Percentiles rank a stretch among this genome's conserved stretches.
phyloP scores from a whole-genome alignment of 2,113 vertebrate species.

The Colius striatus region DNA sequence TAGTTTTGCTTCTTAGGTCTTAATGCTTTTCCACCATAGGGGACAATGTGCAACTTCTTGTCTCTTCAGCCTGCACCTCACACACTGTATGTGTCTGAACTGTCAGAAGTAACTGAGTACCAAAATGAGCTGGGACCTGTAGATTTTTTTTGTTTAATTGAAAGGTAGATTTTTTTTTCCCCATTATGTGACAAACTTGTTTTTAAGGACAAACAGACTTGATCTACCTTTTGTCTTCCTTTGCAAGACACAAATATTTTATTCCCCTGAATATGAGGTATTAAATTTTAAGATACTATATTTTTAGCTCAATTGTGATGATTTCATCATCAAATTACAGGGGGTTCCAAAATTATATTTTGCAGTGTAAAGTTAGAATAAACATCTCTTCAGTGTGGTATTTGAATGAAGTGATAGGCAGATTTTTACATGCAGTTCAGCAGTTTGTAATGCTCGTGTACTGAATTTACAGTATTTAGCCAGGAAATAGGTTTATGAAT shows the following conservation, averaged over 20 bases:
- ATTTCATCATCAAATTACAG: not conserved
- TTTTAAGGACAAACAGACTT: not conserved
- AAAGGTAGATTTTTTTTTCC: not conserved
- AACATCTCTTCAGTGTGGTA: not conserved
- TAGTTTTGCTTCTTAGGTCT: not conserved
- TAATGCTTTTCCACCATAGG: not conserved
- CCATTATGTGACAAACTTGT: not conserved
- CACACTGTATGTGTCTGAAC: not conserved
- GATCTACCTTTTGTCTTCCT: not conserved
- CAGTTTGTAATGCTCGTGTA: not conserved
- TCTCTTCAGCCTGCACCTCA: not conserved
- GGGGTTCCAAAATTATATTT: not conserved
- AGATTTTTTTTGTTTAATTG: not conserved
- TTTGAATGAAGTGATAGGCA: not conserved
- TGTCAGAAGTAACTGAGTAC: not conserved
- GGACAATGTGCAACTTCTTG: not conserved
- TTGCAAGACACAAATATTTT: not conserved
- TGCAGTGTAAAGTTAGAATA: not conserved
- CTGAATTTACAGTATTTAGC: slow-evolving; percentile 1
- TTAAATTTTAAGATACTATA: not conserved
- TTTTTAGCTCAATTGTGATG: not conserved
- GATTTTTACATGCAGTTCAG: not conserved
- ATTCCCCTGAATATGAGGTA: not conserved
- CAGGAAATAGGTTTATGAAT: not conserved
- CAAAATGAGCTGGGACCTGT: not conserved